Conservation (phyloP, 2,888 invertebrate species). For the Drosophila nigricruria region DNA sequence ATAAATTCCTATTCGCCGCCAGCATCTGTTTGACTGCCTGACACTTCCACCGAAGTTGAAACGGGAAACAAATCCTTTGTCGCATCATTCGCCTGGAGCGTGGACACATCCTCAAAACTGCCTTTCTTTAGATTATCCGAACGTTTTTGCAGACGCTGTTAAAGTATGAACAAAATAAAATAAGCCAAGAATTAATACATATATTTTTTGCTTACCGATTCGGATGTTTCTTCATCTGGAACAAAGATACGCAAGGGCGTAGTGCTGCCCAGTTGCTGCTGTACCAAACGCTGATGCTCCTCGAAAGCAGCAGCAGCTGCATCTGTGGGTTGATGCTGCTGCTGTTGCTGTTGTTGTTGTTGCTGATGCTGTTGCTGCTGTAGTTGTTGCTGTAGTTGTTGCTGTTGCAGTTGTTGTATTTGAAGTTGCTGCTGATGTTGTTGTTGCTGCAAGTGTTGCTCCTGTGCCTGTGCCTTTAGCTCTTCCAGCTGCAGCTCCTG, state of each 20-base stretch:
- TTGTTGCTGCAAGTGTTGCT: slow-evolving; percentile 61
- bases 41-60: slow-evolving; percentile 82
- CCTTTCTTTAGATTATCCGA: slow-evolving; percentile 80
- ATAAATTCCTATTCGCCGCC: slow-evolving; percentile 57
- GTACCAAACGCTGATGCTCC: slow-evolving; percentile 82
- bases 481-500: slow-evolving; percentile 60
- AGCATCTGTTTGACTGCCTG: slow-evolving; percentile 65
- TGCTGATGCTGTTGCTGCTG: slow-evolving; percentile 23
- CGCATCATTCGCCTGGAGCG: slow-evolving; percentile 34
- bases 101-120: slow-evolving; percentile 60
- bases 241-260: slow-evolving; percentile 86
- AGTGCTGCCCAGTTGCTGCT: slow-evolving; percentile 82
- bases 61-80: slow-evolving; percentile 77
- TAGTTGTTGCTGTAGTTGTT: neutral
- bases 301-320: slow-evolving; percentile 76
- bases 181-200: neutral
- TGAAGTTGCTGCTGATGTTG: slow-evolving; percentile 52
- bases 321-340: slow-evolving; percentile 45
- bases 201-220: slow-evolving; percentile 59
- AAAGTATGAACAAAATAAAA: slow-evolving; percentile 15
- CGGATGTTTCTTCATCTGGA: slow-evolving; percentile 84
- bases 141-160: slow-evolving; percentile 79
- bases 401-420: slow-evolving; percentile 4
- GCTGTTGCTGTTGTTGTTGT: slow-evolving; percentile 64
- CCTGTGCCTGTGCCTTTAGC: slow-evolving; percentile 58